phyloP scores from a whole-genome alignment of 2,797 vertebrate genomes.

The Sparus aurata region DNA sequence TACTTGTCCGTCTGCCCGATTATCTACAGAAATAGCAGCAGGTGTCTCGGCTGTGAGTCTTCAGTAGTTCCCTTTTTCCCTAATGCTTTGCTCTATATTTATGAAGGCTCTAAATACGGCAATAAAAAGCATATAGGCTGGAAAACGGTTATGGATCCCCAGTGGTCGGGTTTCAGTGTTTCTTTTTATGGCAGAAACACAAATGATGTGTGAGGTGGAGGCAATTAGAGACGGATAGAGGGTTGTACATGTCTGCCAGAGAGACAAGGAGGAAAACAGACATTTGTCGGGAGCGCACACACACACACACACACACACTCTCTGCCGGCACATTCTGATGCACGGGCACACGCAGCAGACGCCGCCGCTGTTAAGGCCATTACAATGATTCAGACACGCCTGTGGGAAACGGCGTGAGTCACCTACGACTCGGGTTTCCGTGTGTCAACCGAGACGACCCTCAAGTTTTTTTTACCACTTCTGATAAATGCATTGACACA shows the following conservation, averaged over 20 bases:
- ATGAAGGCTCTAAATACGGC: constrained; percentile 81
- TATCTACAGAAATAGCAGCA: constrained; percentile 67
- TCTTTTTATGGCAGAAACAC: constrained; percentile 76
- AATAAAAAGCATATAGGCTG: constrained; percentile 81
- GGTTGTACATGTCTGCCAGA: constrained; percentile 60
- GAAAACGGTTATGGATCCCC: constrained; percentile 83
- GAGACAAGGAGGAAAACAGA: constrained; percentile 69
- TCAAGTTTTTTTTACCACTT: constrained; percentile 34
- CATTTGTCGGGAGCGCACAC: not conserved
- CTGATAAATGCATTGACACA: constrained; percentile 51
- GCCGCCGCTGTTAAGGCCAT: constrained; percentile 72
- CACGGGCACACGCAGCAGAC: constrained; percentile 55
- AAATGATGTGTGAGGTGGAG: constrained; percentile 78
- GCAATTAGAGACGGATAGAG: constrained; percentile 77
- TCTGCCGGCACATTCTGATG: constrained; percentile 37
- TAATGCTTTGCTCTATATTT: constrained; percentile 82
- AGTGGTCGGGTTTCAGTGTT: constrained; percentile 74
- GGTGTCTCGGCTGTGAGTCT: constrained; percentile 69
- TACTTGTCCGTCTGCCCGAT: constrained; percentile 29
- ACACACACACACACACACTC: constrained; percentile 16
- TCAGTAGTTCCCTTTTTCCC: constrained; percentile 54
- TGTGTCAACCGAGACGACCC: constrained; percentile 46
- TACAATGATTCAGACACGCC: constrained; percentile 69
- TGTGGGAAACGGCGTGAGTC: constrained; percentile 70
- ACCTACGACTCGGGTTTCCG: constrained; percentile 56